Conservation (phyloP, 1,140 invertebrate genomes). For the Wasmannia auropunctata region DNA sequence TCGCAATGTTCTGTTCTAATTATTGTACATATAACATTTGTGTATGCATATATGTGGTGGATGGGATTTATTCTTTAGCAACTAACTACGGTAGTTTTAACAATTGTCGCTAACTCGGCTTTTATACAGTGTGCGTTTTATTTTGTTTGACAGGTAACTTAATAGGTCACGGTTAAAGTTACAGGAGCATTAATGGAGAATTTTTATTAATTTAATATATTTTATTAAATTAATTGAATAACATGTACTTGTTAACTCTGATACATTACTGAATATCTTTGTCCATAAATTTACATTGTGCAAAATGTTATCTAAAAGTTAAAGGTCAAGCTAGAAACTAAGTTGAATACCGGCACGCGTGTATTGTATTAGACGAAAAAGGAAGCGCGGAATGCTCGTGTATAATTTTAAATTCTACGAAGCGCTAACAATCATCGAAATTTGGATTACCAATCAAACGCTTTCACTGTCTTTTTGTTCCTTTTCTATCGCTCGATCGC, state of each 20-base stretch:
- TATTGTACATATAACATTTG: constrained; percentile 1
- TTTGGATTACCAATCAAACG: background rate
- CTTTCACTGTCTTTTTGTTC: constrained; percentile 25
- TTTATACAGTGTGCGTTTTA: background rate
- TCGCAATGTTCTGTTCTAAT: background rate
- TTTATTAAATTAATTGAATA: constrained; percentile 17
- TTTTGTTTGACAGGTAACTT: constrained; percentile 15
- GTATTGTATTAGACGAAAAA: background rate
- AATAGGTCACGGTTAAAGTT: background rate
- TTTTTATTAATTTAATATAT: background rate
- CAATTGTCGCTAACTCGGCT: constrained; percentile 9
- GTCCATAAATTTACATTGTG: background rate
- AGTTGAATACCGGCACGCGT: background rate
- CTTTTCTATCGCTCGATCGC: background rate
- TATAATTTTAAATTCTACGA: background rate
- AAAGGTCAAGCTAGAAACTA: background rate
- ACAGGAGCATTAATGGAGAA: no score
- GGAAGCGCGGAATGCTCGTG: background rate
- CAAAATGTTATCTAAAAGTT: background rate
- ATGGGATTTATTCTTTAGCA: constrained; percentile 40
- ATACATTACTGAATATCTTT: background rate
- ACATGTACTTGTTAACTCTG: background rate
- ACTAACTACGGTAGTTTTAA: constrained; percentile 30
- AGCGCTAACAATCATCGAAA: constrained; percentile 20
- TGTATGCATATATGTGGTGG: constrained; percentile 13